phyloP scores from a whole-genome alignment of 2,888 invertebrate species.

The Campaea margaritaria region DNA sequence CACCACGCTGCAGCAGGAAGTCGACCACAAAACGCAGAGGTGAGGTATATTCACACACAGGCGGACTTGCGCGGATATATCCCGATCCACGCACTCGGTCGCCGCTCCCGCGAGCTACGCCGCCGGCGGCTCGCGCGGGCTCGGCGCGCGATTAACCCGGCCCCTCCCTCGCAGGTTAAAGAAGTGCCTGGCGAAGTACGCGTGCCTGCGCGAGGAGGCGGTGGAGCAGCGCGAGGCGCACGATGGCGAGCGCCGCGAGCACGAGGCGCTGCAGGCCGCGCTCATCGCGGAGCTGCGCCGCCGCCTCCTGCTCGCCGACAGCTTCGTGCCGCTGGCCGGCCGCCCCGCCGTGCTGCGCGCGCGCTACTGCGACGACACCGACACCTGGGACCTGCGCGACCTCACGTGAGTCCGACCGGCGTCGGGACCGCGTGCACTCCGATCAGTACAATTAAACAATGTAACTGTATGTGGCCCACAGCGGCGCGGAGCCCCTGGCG shows the following conservation, averaged over 20 bases:
- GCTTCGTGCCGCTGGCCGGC: slow-evolving; percentile 90
- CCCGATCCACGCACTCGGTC: too few species aligned
- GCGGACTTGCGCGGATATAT: too few species aligned
- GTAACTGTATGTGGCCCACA: slow-evolving; percentile 14
- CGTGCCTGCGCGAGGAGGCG: slow-evolving; percentile 83
- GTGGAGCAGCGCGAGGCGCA: slow-evolving; percentile 90
- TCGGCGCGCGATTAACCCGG: too few species aligned
- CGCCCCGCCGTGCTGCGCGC: slow-evolving; percentile 80
- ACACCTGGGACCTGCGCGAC: slow-evolving; percentile 65
- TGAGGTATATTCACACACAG: too few species aligned
- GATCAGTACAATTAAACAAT: too few species aligned
- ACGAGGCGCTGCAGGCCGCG: slow-evolving; percentile 93
- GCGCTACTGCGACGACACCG: slow-evolving; percentile 82
- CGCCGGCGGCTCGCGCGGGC: too few species aligned
- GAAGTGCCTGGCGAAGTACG: slow-evolving; percentile 94
- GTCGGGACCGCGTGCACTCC: not conserved
- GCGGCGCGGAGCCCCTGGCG: slow-evolving; percentile 63
- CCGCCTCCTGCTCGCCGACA: slow-evolving; percentile 94
- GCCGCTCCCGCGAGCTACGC: too few species aligned
- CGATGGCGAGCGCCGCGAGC: slow-evolving; percentile 95
- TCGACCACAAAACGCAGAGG: slow-evolving; percentile 96
- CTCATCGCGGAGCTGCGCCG: slow-evolving; percentile 95
- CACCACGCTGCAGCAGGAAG: slow-evolving; percentile 96
- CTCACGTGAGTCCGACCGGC: slow-evolving; percentile 48
- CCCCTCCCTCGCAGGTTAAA: slow-evolving; percentile 88